Evolutionary conservation across 2,113 vertebrate species (phyloP), one percentile per base, ranked within the genome.

Genomic region (Clarias magur): DNA sequence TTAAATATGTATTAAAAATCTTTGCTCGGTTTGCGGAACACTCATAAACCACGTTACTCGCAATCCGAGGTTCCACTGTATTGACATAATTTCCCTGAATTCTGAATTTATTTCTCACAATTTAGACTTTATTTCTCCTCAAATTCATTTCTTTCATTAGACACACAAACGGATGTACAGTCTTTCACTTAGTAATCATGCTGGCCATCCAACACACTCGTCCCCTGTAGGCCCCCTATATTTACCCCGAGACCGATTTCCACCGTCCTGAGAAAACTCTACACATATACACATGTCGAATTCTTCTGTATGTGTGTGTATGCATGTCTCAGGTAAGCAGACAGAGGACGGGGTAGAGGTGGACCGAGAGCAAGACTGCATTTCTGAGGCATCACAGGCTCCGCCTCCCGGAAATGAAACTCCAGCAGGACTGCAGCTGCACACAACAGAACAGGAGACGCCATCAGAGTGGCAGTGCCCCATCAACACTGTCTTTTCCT

Each of bases 401-500:
- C 11, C 65, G 0, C 23, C 76, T 0, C 48, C 63, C 7, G 89
- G 91, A 75, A 95, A 96, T 42, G 95, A 95, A 87, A 91, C 95
- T 56, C 90, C 92, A 82, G 94, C 93, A 60, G 90, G 92, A 10
- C 91, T 97, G 84, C 96, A 95, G 83, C 93, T 97, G 90, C 96
- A 96, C 87, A 95, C 96, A 80, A 96, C 95, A 87, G 96, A 95
- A 57, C 96, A 94, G 88, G 96, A 96, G 91, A 90, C 96, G 0
- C 90, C 95, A 0, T 93, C 91, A 63, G 96, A 97, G 89, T 97
- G 97, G 96, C 97, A 96, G 92, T 94, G 93, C 84, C 88, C 92
- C 82, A 96, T 97, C 88, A 91, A 95, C 82, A 96, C 91, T 13
- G 96, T 96, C 91, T 97, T 97, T 92, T 95, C 95, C 92, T 92